Base-by-base conservation (phyloP, 2,113 vertebrate species). In the Phrynocephalus versicolor region DNA sequence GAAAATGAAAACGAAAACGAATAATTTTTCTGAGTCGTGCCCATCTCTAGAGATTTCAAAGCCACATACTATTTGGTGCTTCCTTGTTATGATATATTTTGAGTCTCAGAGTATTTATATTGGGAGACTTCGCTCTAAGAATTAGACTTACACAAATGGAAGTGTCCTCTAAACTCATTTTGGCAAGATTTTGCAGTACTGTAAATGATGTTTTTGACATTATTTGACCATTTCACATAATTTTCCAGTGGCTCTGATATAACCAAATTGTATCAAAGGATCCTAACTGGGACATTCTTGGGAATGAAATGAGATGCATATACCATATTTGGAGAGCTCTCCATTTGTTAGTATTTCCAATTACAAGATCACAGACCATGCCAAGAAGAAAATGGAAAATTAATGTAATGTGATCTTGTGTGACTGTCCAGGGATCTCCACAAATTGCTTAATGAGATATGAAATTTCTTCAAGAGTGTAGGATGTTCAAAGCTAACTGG, bases 351-450 rank as follows among this genome's bases (percentile, higher is more conserved):
- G 9, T 51, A 71, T 92, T 88, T 87, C 83, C 88, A 87, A 79
- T 91, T 89, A 85, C 41, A 41, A 87, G 70, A 87, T 27, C 25
- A 87, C 5, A 5, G 55, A 87, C 25, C 60, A 89, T 89, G 76
- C 71, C 89, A 92, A 82, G 90, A 91, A 89, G 33, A 81, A 51
- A 92, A 85, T 87, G 88, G 85, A 94, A 94, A 93, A 88, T 88
- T 87, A 77, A 83, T 90, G 85, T 85, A 93, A 92, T 89, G 81
- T 89, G 79, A 88, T 87, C 67, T 70, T 89, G 87, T 37, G 73
- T 86, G 92, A 87, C 78, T 74, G 27, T 87, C 58, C 85, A 89
- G 88, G 51, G 76, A 65, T 82, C 90, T 82, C 79, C 88, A 89
- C 87, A 81, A 90, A 67, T 14, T 65, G 35, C 79, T 88, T 91